Base-by-base conservation (phyloP, 2,888 invertebrate genomes). In the Drosophila kambysellisi region DNA sequence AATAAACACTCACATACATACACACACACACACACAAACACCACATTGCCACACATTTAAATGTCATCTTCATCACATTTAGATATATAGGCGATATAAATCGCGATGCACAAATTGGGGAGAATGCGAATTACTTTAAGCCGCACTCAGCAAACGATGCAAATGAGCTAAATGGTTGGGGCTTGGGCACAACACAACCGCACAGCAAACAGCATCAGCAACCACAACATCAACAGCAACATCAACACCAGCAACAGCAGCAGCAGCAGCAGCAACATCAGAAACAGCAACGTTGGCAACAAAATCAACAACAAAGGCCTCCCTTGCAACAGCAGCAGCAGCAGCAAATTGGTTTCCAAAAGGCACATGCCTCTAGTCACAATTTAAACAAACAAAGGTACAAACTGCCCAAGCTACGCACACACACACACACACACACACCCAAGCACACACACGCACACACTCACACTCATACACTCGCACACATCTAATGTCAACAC, bases 101-200 rank as follows among this genome's bases (percentile, higher is more conserved):
- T 86, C 94, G 95, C 70, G 95, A 94, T 85, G 95, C 95, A 69
- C 95, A 95, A 80, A 92, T 95, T 25, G 92, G 92, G 51, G 92
- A 91, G 41, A 91, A 90, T 71, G 66, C 82, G 48, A 87, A 83
- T 79, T 94, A 92, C 87, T 95, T 95, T 92, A 94, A 92, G 72
- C 93, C 93, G 43, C 83, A 91, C 53, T 77, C 85, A 53, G 81
- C 81, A 9, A 94, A 95, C 63, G 95, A 95, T 76, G 94, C 94
- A 35, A 95, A 95, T 75, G 95, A 95, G 76, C 94, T 95, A 80
- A 94, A 95, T 79, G 91, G 95, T 39, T 95, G 95, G 95, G 95
- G 95, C 52, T 93, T 95, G 61, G 95, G 94, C 12, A 92, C 94
- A 46, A 77, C 89, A 62, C 89, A 91, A 53, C 65, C 48, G 61